These are phyloP conservation scores for Morus bassanus DNA, from an alignment of 2,797 vertebrate species.

Conservation along the genomic window DNA sequence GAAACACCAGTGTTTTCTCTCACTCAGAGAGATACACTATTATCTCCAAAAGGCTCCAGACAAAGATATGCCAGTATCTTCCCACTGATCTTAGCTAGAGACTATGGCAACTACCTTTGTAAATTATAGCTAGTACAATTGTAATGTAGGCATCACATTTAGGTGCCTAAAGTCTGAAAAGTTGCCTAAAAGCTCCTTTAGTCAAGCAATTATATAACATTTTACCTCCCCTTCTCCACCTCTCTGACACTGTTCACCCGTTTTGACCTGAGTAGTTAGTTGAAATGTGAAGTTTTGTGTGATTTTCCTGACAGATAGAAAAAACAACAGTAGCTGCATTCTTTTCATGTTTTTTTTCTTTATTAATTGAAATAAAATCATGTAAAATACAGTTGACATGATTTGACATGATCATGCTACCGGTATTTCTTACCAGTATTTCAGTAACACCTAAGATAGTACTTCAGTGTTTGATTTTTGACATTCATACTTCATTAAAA, in stretches of 20 bases:
- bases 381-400: accelerated
- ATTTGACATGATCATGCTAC: accelerated
- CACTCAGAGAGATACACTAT: background rate
- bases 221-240: background rate
- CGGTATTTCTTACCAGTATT: background rate
- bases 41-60: background rate
- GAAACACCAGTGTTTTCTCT: background rate
- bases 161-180: background rate
- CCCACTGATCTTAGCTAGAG: background rate
- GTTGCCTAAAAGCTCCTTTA: background rate
- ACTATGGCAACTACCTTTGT: background rate
- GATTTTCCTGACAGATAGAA: background rate
- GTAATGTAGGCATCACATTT: background rate
- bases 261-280: background rate
- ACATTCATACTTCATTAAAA: background rate
- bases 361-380: background rate
- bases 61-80: background rate
- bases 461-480: background rate
- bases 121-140: background rate
- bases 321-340: background rate
- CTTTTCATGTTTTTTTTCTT: background rate
- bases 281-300: background rate
- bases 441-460: background rate
- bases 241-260: background rate
- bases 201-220: background rate